Evolutionary conservation across 2,888 invertebrate species (phyloP).

Genomic region (Eilema griseolum): DNA sequence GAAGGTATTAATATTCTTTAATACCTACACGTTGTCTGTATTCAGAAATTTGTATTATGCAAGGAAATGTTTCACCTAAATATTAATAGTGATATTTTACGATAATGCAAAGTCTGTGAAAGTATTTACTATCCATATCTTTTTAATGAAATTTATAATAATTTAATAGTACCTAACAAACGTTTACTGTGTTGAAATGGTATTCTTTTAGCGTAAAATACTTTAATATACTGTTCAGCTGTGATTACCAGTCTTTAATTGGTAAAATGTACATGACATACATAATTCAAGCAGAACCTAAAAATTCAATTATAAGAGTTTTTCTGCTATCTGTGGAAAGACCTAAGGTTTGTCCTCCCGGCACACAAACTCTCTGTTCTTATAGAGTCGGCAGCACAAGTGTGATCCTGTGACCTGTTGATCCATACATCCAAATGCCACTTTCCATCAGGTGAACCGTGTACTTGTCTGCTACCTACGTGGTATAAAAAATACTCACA

Average conservation of each 20-base stretch:
- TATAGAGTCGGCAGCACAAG: too few species aligned
- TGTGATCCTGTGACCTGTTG: too few species aligned
- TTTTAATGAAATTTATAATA: background rate
- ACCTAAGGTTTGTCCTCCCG: too few species aligned
- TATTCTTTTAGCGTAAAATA: too few species aligned
- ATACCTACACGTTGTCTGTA: background rate
- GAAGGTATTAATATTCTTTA: too few species aligned
- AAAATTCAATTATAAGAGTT: too few species aligned
- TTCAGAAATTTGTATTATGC: background rate
- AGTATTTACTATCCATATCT: background rate
- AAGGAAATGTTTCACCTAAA: background rate
- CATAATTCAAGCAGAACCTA: background rate
- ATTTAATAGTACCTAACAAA: background rate
- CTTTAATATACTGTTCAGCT: background rate
- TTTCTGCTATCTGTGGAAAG: too few species aligned
- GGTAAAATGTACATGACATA: background rate
- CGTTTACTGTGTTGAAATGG: background rate
- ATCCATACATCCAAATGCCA: too few species aligned
- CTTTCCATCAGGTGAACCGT: too few species aligned
- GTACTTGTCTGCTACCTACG: too few species aligned
- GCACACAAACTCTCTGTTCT: too few species aligned
- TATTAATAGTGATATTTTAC: background rate
- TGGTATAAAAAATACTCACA: too few species aligned
- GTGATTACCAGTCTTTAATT: background rate
- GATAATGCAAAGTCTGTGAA: background rate